A percentile compares a stretch with the other conserved stretches of the same genome.
These are phyloP conservation scores for Meleagris gallopavo DNA, from an alignment of 2,113 vertebrate species.

Conservation along the genomic window DNA sequence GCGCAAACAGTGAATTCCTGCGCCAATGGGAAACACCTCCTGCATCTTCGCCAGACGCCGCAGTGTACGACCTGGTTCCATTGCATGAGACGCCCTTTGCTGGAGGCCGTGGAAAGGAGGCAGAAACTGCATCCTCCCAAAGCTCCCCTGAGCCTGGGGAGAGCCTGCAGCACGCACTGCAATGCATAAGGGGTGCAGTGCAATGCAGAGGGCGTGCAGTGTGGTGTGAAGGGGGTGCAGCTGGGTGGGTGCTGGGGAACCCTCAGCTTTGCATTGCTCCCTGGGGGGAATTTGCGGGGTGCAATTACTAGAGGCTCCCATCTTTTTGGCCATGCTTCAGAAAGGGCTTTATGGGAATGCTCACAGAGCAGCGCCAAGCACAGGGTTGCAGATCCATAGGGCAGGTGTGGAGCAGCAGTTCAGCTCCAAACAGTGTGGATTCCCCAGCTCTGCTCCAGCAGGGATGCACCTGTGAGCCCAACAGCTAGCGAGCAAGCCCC, in stretches of 20 bases:
- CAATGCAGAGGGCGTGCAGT: too few relatives aligned
- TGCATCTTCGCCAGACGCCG: background rate
- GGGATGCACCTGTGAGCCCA: background rate
- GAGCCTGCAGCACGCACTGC: background rate
- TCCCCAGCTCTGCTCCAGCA: background rate
- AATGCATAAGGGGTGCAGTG: background rate
- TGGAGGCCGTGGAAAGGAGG: background rate
- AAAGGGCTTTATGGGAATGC: background rate
- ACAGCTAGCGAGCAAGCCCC: background rate
- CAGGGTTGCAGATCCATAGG: background rate
- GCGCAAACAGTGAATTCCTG: conserved; percentile 28
- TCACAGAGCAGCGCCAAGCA: accelerated
- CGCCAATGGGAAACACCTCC: conserved; percentile 39
- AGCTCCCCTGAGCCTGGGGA: background rate
- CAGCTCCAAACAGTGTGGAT: background rate
- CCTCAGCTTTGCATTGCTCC: background rate
- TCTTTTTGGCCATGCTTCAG: background rate
- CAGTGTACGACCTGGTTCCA: background rate
- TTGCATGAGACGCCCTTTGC: background rate
- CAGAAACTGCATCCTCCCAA: background rate
- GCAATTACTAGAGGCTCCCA: background rate
- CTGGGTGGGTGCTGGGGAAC: background rate
- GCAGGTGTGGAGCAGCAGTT: background rate
- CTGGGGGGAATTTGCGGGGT: accelerated
- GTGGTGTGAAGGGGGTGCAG: background rate